These are phyloP conservation scores for Pelodiscus sinensis DNA, from an alignment of 2,113 vertebrate species.

Conservation along the genomic window DNA sequence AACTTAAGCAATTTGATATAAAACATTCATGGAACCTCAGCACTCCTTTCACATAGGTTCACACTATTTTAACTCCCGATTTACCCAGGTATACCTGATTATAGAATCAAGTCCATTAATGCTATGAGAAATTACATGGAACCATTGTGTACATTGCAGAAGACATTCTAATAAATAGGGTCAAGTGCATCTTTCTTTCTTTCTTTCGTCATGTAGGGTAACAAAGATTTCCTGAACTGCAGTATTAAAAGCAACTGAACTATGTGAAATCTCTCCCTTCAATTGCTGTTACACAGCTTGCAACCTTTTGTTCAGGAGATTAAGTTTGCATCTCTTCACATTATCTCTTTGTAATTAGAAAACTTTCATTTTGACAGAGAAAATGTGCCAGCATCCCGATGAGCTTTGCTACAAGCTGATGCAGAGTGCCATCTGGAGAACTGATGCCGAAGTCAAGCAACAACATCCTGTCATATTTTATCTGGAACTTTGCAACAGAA, in stretches of 20 bases:
- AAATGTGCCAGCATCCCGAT: conserved; percentile 80
- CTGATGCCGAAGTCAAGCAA: conserved; percentile 64
- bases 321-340: conserved; percentile 80
- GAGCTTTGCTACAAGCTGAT: conserved; percentile 78
- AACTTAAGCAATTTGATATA: not conserved
- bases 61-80: not conserved
- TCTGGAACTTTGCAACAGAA: conserved; percentile 77
- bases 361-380: conserved; percentile 81
- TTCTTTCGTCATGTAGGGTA: conserved; percentile 60
- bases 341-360: conserved; percentile 83
- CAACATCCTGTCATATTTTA: conserved; percentile 79
- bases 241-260: conserved; percentile 75
- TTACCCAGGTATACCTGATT: not conserved
- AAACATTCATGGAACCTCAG: not conserved
- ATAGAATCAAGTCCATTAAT: not conserved
- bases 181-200: conserved; percentile 40
- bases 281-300: conserved; percentile 79
- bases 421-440: conserved; percentile 83
- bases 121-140: not conserved
- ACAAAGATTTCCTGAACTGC: conserved; percentile 61
- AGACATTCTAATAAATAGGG: conserved; percentile 3
- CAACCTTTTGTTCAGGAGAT: conserved; percentile 81
- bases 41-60: not conserved
- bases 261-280: conserved; percentile 70
- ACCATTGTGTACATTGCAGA: not conserved